These are phyloP conservation scores for Montifringilla adamsi DNA, from an alignment of 2,113 vertebrate species.

Conservation along the genomic window DNA sequence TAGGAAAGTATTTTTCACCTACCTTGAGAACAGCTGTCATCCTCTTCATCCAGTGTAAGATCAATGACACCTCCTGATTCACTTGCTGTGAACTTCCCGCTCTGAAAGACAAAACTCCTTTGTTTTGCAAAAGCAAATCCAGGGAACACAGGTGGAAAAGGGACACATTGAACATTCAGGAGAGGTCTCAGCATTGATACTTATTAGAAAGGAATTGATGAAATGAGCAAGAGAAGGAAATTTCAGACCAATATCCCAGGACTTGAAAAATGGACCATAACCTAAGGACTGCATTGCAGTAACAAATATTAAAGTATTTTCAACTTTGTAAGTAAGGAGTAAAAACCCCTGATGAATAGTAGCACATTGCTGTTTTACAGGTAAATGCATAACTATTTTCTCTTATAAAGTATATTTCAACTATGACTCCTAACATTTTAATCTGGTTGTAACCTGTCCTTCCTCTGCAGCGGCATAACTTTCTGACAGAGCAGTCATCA, in stretches of 20 bases:
- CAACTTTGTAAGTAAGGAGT: background rate
- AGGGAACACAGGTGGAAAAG: background rate
- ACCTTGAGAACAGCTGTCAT: conserved; percentile 71
- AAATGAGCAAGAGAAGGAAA: background rate
- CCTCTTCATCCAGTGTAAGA: conserved; percentile 83
- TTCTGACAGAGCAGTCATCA: background rate
- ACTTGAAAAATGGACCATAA: background rate
- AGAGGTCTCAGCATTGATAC: background rate
- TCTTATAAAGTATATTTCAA: background rate
- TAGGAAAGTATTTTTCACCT: background rate
- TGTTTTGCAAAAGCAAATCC: conserved; percentile 64
- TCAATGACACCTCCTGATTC: conserved; percentile 78
- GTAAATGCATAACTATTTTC: background rate
- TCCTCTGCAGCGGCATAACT: background rate
- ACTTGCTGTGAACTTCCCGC: conserved; percentile 64
- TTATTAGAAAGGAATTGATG: background rate
- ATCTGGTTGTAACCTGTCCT: background rate
- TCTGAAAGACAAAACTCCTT: conserved; percentile 76
- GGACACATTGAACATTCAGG: background rate
- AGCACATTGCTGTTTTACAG: background rate
- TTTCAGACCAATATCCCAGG: background rate
- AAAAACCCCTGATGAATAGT: background rate
- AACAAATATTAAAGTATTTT: background rate
- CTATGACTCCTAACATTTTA: background rate
- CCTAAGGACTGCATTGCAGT: background rate